Conservation (phyloP, 2,888 invertebrate species). For the Crepidodera aurea region DNA sequence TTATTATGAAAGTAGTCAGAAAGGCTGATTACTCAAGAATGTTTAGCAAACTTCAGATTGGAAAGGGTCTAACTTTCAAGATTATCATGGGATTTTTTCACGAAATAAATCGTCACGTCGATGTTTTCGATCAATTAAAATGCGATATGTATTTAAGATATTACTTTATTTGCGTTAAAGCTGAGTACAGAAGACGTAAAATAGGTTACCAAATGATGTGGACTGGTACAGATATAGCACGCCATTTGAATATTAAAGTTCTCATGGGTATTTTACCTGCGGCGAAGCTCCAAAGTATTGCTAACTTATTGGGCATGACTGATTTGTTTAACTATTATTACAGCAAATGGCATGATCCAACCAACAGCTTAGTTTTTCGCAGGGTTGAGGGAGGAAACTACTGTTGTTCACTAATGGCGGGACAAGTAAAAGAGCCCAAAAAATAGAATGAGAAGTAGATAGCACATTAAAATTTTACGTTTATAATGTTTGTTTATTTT, state of each 20-base stretch:
- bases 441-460: no score
- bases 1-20: conserved; percentile 52
- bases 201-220: conserved; percentile 44
- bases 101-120: conserved; percentile 53
- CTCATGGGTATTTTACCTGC: conserved; percentile 55
- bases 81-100: conserved; percentile 51
- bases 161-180: conserved; percentile 53
- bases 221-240: conserved; percentile 50
- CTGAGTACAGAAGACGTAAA: conserved; percentile 50
- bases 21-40: conserved; percentile 54
- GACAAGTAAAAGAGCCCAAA: conserved; percentile 39
- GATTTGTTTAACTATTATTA: conserved; percentile 58
- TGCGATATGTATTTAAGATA: conserved; percentile 53
- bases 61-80: conserved; percentile 53
- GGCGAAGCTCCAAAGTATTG: conserved; percentile 51
- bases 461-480: no score
- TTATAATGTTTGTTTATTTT: no score
- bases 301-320: conserved; percentile 52
- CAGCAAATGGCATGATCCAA: conserved; percentile 58
- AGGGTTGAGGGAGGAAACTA: conserved; percentile 65
- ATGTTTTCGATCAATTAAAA: conserved; percentile 53
- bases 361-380: conserved; percentile 59
- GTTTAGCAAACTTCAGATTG: conserved; percentile 53
- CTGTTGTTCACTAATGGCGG: conserved; percentile 59
- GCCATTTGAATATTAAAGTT: conserved; percentile 52